phyloP scores from a whole-genome alignment of 2,888 invertebrate genomes.

The Chloroclystis v-ata region DNA sequence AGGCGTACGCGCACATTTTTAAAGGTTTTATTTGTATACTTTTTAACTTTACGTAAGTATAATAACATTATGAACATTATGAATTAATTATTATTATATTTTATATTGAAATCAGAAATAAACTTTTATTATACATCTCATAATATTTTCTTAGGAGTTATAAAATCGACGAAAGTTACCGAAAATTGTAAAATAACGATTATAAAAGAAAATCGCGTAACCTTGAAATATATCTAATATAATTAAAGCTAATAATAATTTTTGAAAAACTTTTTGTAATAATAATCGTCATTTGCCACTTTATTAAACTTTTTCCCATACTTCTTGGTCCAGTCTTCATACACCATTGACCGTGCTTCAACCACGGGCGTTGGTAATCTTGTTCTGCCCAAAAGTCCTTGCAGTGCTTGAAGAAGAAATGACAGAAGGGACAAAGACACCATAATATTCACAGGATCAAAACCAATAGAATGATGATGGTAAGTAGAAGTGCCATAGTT shows the following conservation, averaged over 20 bases:
- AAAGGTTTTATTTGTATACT: too few relatives aligned
- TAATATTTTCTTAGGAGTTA: too few relatives aligned
- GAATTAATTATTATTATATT: too few relatives aligned
- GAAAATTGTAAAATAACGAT: too few relatives aligned
- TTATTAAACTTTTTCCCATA: constrained; percentile 47
- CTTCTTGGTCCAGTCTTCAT: constrained; percentile 50
- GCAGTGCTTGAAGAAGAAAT: constrained; percentile 66
- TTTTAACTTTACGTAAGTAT: too few relatives aligned
- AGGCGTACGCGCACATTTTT: too few relatives aligned
- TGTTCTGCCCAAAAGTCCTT: constrained; percentile 58
- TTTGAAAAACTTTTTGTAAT: constrained; percentile 48
- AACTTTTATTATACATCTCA: too few relatives aligned
- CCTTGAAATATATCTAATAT: not conserved
- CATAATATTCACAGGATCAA: constrained; percentile 72
- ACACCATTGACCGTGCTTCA: constrained; percentile 51
- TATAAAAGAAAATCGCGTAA: not conserved
- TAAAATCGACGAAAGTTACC: too few relatives aligned
- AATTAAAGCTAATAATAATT: constrained; percentile 42
- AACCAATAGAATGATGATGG: constrained; percentile 73
- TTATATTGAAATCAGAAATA: too few relatives aligned
- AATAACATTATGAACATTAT: too few relatives aligned
- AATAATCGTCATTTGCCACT: constrained; percentile 41
- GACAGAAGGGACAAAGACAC: constrained; percentile 70
- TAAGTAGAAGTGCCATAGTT: constrained; percentile 55
- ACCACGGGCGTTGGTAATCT: constrained; percentile 61